Conservation (phyloP, 1,140 invertebrate species). For the Caenorhabditis elegans region DNA sequence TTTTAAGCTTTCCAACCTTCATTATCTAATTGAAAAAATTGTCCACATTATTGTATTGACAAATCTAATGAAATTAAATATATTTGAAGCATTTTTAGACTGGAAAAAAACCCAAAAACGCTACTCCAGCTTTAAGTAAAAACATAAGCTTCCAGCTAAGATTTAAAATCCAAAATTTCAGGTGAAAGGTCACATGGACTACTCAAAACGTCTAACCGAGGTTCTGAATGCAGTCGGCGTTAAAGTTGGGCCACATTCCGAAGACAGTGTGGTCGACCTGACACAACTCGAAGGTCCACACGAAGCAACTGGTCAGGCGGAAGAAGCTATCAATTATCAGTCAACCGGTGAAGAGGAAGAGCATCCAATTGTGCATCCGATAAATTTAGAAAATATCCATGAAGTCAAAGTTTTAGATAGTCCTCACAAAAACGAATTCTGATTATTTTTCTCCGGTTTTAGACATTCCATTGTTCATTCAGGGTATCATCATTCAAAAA, state of each 20-base stretch:
- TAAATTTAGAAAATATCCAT: neutral
- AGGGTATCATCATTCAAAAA: too few relatives aligned
- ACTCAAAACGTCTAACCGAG: conserved; percentile 60
- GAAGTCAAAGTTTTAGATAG: conserved; percentile 15
- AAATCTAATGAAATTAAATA: too few relatives aligned
- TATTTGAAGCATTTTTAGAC: too few relatives aligned
- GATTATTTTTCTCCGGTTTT: too few relatives aligned
- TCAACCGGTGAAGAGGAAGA: neutral
- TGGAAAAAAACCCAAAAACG: too few relatives aligned
- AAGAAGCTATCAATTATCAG: neutral
- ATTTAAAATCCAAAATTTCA: conserved; percentile 36
- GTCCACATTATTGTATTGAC: too few relatives aligned
- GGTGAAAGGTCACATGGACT: conserved; percentile 65
- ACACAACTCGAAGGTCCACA: neutral
- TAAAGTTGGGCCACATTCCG: conserved; percentile 48
- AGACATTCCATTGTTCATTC: too few relatives aligned
- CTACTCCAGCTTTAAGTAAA: too few relatives aligned
- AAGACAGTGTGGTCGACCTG: conserved; percentile 5
- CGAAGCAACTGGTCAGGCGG: neutral
- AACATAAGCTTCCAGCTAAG: too few relatives aligned
- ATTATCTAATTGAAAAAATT: too few relatives aligned
- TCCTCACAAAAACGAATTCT: neutral
- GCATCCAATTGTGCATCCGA: neutral
- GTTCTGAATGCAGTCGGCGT: conserved; percentile 62
- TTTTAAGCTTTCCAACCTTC: too few relatives aligned